Base-by-base conservation (phyloP, 2,888 invertebrate genomes). In the Lumbricus terrestris region DNA sequence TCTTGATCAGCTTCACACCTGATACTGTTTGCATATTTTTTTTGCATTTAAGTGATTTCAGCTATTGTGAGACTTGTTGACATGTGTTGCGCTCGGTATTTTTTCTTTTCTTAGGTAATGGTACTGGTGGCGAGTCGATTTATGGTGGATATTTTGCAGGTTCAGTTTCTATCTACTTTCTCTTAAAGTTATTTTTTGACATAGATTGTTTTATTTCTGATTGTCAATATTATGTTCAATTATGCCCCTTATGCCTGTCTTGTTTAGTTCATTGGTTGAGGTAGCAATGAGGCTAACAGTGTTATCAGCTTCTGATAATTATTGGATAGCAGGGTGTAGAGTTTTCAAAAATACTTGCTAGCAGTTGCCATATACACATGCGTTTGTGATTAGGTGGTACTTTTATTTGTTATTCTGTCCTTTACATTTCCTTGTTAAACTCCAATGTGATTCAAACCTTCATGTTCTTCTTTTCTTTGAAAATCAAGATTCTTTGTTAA, bases 61-160 rank as follows among this genome's bases (percentile, higher is more conserved):
- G n/a, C n/a, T 69, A 11, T 16, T 69, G 0, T 69, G n/a, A n/a
- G 16, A 69, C 29, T 8, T 69, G 69, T n/a, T 69, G n/a, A 16
- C n/a, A n/a, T n/a, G 13, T 29, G 23, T 23, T 3, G 29, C 54
- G 29, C 11, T 23, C 29, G 13, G 29, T 69, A 69, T 69, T 69
- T n/a, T 69, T 69, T n/a, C n/a, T 88, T 88, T 88, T 89, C 82
- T 34, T 97, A 95, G 97, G 97, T 89, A 98, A 99, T 96, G 99
- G 99, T 20, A 98, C 98, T 90, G 99, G 99, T 37, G 99, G 99
- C 20, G 99, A 99, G 95, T 98, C 98, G 23, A 98, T 99, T 93
- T 99, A 98, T 95, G 99, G 99, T 91, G 98, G 98, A 88, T 40
- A 35, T 42, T 88, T 88, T 88, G 33, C 40, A 88, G 88, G 88